phyloP scores from a whole-genome alignment of 2,888 invertebrate genomes.

The Tiliacea aurago region DNA sequence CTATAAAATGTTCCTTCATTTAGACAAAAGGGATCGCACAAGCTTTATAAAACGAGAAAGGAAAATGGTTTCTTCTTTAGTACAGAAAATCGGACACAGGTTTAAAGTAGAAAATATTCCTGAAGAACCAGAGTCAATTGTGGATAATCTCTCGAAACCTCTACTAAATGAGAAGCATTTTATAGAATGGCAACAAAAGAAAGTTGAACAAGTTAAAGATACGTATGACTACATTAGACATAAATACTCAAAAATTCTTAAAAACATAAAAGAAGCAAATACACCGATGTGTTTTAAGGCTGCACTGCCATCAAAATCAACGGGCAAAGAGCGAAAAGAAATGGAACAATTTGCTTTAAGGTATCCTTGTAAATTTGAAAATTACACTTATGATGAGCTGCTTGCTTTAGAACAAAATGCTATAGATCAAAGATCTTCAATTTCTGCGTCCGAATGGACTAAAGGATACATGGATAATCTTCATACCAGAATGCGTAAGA shows the following conservation, averaged over 20 bases:
- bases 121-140: conserved; percentile 77
- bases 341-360: conserved; percentile 80
- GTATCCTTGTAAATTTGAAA: conserved; percentile 81
- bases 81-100: conserved; percentile 82
- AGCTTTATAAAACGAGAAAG: conserved; percentile 88
- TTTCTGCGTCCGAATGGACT: conserved; percentile 83
- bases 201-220: conserved; percentile 84
- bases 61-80: conserved; percentile 82
- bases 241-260: conserved; percentile 82
- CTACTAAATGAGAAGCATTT: conserved; percentile 86
- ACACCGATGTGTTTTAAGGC: conserved; percentile 67
- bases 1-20: conserved; percentile 91
- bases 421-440: conserved; percentile 72
- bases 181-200: conserved; percentile 91
- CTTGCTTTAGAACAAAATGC: conserved; percentile 78
- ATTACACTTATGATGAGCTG: conserved; percentile 84
- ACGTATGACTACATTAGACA: conserved; percentile 83
- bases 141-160: conserved; percentile 84
- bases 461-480: conserved; percentile 88
- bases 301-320: conserved; percentile 61
- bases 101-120: conserved; percentile 80
- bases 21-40: conserved; percentile 90
- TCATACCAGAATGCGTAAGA: conserved; percentile 82
- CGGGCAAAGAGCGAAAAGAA: conserved; percentile 75
- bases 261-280: conserved; percentile 78